Percentiles rank a stretch among this genome's conserved stretches.
Evolutionary conservation across 1,140 invertebrate species (phyloP).

Genomic region (Lysiphlebus fabarum): DNA sequence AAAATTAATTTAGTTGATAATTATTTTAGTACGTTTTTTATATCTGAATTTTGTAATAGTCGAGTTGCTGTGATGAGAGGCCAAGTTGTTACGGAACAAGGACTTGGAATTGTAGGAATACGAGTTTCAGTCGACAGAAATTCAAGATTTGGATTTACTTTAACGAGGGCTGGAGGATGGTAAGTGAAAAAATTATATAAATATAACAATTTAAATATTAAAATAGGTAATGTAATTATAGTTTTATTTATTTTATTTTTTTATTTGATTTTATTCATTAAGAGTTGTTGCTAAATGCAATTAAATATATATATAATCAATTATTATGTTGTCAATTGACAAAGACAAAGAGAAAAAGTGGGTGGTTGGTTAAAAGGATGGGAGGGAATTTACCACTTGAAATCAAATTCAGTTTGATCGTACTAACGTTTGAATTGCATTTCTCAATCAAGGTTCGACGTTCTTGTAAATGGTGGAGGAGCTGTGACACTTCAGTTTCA

Average conservation of each 20-base stretch:
- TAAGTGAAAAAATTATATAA: conserved; percentile 59
- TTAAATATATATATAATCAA: too few relatives aligned
- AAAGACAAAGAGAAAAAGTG: neutral
- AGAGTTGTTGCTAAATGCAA: too few relatives aligned
- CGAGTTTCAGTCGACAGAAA: conserved; percentile 92
- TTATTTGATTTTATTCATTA: neutral
- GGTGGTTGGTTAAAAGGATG: conserved; percentile 2
- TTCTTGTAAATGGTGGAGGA: conserved; percentile 97
- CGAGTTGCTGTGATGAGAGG: conserved; percentile 98
- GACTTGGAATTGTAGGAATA: conserved; percentile 92
- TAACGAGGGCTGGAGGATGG: conserved; percentile 91
- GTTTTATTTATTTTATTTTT: neutral
- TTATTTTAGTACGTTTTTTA: conserved; percentile 31
- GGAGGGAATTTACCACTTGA: too few relatives aligned
- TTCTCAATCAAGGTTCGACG: conserved; percentile 80
- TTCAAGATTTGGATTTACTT: conserved; percentile 91
- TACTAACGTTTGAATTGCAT: conserved; percentile 14
- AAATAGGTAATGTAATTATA: too few relatives aligned
- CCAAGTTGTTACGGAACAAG: conserved; percentile 88
- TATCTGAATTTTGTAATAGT: conserved; percentile 64
- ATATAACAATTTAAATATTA: too few relatives aligned
- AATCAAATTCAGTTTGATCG: conserved; percentile 3
- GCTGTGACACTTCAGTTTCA: conserved; percentile 95
- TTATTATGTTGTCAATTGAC: neutral
- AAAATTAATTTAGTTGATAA: neutral